A percentile compares a stretch with the other conserved stretches of the same genome.
These are phyloP conservation scores for Nomada goodeniana DNA, from an alignment of 2,888 invertebrate species.

Conservation along the genomic window DNA sequence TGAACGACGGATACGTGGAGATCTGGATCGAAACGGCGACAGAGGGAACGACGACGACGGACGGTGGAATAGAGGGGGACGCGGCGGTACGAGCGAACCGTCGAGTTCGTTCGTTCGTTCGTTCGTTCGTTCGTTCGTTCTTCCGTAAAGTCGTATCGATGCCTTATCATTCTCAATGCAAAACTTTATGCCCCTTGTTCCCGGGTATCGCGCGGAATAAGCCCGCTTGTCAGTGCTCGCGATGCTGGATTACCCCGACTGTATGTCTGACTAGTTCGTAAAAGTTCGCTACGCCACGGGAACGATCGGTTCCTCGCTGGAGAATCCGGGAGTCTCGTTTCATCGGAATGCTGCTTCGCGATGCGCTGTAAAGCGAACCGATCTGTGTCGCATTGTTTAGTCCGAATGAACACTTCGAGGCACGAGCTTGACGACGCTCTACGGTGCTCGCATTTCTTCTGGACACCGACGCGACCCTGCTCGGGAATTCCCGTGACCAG, in stretches of 20 bases:
- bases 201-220: constrained; percentile 48
- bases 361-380: constrained; percentile 32
- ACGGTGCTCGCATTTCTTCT: not conserved
- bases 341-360: constrained; percentile 24
- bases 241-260: constrained; percentile 35
- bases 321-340: not conserved
- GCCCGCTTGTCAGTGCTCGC: constrained; percentile 20
- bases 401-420: not conserved
- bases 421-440: not conserved
- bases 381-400: constrained; percentile 37
- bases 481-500: not conserved
- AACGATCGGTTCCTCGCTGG: constrained; percentile 7
- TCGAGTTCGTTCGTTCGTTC: constrained; percentile 19
- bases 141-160: constrained; percentile 45
- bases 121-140: constrained; percentile 21
- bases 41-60: not conserved
- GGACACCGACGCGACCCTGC: not conserved
- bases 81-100: not conserved
- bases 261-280: constrained; percentile 10
- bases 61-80: not conserved
- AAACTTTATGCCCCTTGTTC: constrained; percentile 55
- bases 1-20: not conserved
- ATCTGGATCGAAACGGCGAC: constrained; percentile 4
- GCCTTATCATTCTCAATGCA: constrained; percentile 57
- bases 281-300: constrained; percentile 17